Base-by-base conservation (phyloP, 2,797 vertebrate genomes). In the Acrossocheilus fasciatus region DNA sequence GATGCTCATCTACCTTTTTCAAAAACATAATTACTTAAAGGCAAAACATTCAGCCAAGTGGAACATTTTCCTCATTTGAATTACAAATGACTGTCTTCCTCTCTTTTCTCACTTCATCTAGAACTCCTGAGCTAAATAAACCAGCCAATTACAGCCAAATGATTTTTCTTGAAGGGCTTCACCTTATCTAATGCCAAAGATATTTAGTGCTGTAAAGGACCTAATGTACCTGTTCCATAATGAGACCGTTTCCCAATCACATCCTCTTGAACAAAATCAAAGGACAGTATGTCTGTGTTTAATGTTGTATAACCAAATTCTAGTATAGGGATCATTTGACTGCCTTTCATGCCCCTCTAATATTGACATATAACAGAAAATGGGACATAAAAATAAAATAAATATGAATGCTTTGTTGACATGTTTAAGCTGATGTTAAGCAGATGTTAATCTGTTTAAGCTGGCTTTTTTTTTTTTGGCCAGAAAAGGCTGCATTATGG, bases 1-100 rank as follows among this genome's bases (percentile, higher is more conserved):
- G 80, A 52, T 74, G 85, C 83, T 78, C 72, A 86, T 86, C 70
- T 76, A 74, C 23, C 43, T 84, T 84, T 45, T 84, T 78, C 36
- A 76, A 17, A 85, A 66, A 52, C 43, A 78, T 62, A 74, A 85
- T 84, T 57, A 74, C 62, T 84, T 82, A 41, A 87, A 84, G 78
- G 84, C 79, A 88, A 85, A 36, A 64, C 54, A 72, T 45, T 82
- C 50, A 73, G 47, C 69, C 17, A 82, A 73, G 50, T 62, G 66
- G 41, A 72, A 79, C 66, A 30, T 26, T 79, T 79, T 45, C 20
- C 66, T 47, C 20, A 57, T 47, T 59, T 85, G 7, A 62, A 80
- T 79, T 59, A 45, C 39, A 79, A 84, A 85, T 79, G 6, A 79
- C 47, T 59, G 11, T 52, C 59, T 70, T 43, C 64, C 12, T 74